Evolutionary conservation across 2,797 vertebrate species (phyloP).

Genomic region (Cirrhinus molitorella): DNA sequence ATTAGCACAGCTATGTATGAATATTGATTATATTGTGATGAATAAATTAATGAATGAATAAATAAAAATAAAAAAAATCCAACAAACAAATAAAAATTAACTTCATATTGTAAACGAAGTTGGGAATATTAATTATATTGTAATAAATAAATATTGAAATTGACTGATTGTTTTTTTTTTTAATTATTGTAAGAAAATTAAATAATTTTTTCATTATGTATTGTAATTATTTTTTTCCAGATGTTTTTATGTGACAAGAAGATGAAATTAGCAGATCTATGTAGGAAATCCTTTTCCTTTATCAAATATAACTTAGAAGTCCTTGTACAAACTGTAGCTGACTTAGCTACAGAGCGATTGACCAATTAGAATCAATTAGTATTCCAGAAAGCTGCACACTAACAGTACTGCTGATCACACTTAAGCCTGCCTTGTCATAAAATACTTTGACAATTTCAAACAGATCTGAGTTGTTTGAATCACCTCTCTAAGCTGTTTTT

Average conservation of each 20-base stretch:
- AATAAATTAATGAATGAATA: too few relatives aligned
- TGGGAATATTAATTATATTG: too few relatives aligned
- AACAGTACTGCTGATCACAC: neutral
- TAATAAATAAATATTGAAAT: neutral
- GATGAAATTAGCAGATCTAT: neutral
- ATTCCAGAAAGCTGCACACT: neutral
- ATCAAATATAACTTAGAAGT: neutral
- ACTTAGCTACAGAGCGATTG: neutral
- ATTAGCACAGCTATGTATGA: neutral
- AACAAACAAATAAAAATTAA: too few relatives aligned
- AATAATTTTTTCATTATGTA: too few relatives aligned
- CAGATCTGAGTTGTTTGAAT: neutral
- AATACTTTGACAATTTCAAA: slow-evolving; percentile 16
- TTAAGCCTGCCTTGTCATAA: slow-evolving; percentile 11
- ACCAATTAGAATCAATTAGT: neutral
- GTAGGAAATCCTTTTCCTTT: neutral
- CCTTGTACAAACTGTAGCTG: neutral
- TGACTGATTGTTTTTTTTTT: too few relatives aligned
- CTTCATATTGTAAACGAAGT: too few relatives aligned
- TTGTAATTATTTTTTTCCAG: too few relatives aligned
- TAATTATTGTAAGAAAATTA: too few relatives aligned
- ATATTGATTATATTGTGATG: neutral
- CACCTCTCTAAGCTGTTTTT: slow-evolving; percentile 21
- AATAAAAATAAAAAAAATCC: too few relatives aligned
- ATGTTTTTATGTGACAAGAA: too few relatives aligned